Percentiles rank a stretch among this genome's conserved stretches.
Evolutionary conservation across 2,113 vertebrate genomes (phyloP).

Genomic region (Dipodomys ordii): DNA sequence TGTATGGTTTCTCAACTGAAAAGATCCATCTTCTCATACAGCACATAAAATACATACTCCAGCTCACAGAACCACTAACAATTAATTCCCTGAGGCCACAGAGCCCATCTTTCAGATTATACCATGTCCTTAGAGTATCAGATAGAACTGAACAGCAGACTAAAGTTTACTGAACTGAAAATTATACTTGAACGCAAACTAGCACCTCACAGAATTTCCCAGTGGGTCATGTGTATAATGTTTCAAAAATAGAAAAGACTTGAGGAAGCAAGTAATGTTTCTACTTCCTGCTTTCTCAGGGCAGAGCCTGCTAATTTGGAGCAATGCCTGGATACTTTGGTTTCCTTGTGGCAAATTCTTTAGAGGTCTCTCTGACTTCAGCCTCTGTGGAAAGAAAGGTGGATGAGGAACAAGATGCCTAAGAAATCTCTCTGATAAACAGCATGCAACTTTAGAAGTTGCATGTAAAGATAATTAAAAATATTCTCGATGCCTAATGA

Average conservation of each 20-base stretch:
- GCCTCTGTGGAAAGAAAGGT: not conserved
- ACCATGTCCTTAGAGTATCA: slow-evolving; percentile 20
- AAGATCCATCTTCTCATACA: not conserved
- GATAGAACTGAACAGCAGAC: slow-evolving; percentile 26
- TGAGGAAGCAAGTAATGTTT: slow-evolving; percentile 27
- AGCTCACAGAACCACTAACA: slow-evolving; percentile 28
- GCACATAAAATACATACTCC: not conserved
- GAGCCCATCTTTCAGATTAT: slow-evolving; percentile 31
- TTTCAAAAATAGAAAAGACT: slow-evolving; percentile 53
- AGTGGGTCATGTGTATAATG: slow-evolving; percentile 33
- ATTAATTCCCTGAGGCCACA: slow-evolving; percentile 33
- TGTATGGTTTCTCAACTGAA: not conserved
- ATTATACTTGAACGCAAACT: slow-evolving; percentile 64
- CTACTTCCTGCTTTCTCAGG: not conserved
- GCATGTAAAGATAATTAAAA: not conserved
- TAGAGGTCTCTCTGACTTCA: not conserved
- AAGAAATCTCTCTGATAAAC: not conserved
- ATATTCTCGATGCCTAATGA: not conserved
- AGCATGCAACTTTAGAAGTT: not conserved
- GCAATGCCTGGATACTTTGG: not conserved
- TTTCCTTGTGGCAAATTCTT: not conserved
- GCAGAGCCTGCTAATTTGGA: slow-evolving; percentile 9
- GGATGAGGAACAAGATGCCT: not conserved
- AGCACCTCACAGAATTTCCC: slow-evolving; percentile 57
- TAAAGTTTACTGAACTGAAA: slow-evolving; percentile 61